Evolutionary conservation across 2,888 invertebrate genomes (phyloP), one percentile per base, ranked within the genome.

Genomic region (Epistrophe grossulariae): DNA sequence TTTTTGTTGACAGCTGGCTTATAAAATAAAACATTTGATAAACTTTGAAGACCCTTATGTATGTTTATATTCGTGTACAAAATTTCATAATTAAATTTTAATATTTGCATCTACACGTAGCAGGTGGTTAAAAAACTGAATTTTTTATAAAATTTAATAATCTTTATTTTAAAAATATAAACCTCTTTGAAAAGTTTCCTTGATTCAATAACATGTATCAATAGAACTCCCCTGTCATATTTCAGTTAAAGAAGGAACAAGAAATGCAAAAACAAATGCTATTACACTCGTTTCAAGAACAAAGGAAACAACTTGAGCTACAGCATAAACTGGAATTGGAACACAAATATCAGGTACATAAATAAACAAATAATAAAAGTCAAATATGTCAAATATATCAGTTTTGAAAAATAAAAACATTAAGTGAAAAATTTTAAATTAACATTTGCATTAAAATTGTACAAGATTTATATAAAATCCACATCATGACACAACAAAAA

Each of bases 211-310:
- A 84, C 79, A 80, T 71, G 80, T 74, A 83, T 83, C 79, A 83
- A 82, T 76, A 84, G 84, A 80, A 82, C 57, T 82, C 78, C 48
- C 70, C 78, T 40, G 73, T 82, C 62, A 73, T 82, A 68, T 85
- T 87, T 76, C 96, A 98, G 97, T 94, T 98, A 93, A 98, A 98
- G 94, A 97, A 98, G 94, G 97, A 97, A 93, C 98, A 98, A 93
- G 97, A 98, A 93, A 94, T 98, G 91, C 98, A 98, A 93, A 98
- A 98, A 92, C 97, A 98, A 94, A 96, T 97, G 91, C 94, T 98
- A 89, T 94, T 97, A 91, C 97, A 98, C 93, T 97, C 97, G 93
- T 98, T 97, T 94, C 97, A 98, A 93, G 97, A 97, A 91, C 97
- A 98, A 93, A 96, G 97, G 91, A 97, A 98, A 92, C 97, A 98